Percentiles rank a stretch among this genome's conserved stretches.
phyloP scores from a whole-genome alignment of 2,113 vertebrate genomes.

The Callaeas wilsoni region DNA sequence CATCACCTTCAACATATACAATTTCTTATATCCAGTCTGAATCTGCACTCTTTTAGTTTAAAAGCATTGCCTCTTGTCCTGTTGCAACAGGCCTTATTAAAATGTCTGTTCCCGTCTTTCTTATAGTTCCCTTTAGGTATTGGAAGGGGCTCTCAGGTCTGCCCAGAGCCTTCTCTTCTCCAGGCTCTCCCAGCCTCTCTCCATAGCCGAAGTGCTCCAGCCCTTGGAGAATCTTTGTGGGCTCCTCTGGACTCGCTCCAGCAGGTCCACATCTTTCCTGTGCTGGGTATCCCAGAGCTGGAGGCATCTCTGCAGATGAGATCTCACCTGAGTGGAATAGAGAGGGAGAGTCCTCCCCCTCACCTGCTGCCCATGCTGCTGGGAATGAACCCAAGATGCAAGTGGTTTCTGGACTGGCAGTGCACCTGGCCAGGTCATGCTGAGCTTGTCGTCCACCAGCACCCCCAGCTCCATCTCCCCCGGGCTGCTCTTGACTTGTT shows the following conservation, averaged over 20 bases:
- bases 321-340: background rate
- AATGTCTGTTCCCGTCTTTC: background rate
- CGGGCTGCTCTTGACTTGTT: background rate
- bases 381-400: background rate
- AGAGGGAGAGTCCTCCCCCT: background rate
- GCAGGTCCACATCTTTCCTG: background rate
- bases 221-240: background rate
- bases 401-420: background rate
- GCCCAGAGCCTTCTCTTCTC: background rate
- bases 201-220: background rate
- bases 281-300: background rate
- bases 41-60: background rate
- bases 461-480: background rate
- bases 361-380: background rate
- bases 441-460: background rate
- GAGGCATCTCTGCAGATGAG: background rate
- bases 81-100: accelerated
- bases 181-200: background rate
- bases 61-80: background rate
- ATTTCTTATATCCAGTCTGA: background rate
- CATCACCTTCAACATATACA: background rate
- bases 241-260: background rate
- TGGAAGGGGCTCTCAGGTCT: background rate
- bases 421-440: background rate
- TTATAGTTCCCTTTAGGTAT: background rate